phyloP scores from a whole-genome alignment of 2,113 vertebrate species.

The Ammodytes marinus region DNA sequence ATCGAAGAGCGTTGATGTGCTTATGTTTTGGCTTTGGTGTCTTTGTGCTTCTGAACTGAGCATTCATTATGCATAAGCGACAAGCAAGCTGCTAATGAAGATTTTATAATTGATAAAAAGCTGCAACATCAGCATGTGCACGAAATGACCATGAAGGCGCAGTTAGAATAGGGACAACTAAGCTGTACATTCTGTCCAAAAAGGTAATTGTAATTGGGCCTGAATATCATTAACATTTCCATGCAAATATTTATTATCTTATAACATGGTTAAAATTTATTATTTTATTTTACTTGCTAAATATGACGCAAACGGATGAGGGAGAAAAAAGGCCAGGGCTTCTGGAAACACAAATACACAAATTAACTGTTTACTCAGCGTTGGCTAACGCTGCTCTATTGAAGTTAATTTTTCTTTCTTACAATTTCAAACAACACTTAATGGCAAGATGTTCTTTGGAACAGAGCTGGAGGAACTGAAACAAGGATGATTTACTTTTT shows the following conservation, averaged over 20 bases:
- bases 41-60: constrained; percentile 66
- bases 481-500: constrained; percentile 2
- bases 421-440: background rate
- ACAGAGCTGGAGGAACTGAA: background rate
- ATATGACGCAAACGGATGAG: background rate
- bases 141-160: constrained; percentile 58
- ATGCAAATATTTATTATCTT: background rate
- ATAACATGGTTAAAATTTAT: background rate
- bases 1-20: background rate
- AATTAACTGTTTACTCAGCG: background rate
- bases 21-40: constrained; percentile 41
- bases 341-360: constrained; percentile 1
- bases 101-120: constrained; percentile 75
- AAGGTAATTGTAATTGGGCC: too few relatives aligned
- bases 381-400: background rate
- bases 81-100: constrained; percentile 73
- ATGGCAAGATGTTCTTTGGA: background rate
- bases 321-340: background rate
- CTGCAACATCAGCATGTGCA: constrained; percentile 70
- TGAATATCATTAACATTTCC: too few relatives aligned
- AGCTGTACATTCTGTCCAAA: background rate
- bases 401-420: background rate
- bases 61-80: constrained; percentile 72
- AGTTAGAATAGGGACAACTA: constrained; percentile 33
- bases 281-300: constrained; percentile 18